Evolutionary conservation across 2,797 vertebrate genomes (phyloP), one percentile per base, ranked within the genome.

Genomic region (Bovichtus variegatus): DNA sequence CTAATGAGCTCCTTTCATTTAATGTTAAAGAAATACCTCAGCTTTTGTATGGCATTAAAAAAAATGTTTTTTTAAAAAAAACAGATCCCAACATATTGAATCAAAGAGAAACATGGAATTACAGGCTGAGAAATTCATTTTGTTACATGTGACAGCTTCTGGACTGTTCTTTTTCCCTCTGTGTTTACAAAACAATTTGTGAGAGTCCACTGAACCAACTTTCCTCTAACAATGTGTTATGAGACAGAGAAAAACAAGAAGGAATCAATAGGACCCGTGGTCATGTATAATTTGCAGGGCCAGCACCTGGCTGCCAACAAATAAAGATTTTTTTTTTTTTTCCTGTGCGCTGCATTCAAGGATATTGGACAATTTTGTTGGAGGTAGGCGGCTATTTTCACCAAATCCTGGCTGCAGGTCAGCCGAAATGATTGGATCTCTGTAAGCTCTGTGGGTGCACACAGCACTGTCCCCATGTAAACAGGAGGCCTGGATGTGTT

Each of bases 201-300:
- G 88, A 74, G 61, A 82, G 87, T 84, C 71, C 60, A 49, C 84
- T 74, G 82, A 79, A 91, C 80, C 86, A 92, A 90, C 91, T 92
- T 93, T 86, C 81, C 81, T 88, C 87, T 87, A 92, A 92, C 91
- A 93, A 92, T 85, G 85, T 91, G 85, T 87, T 91, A 89, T 90
- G 90, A 93, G 87, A 93, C 81, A 80, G 88, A 91, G 88, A 91
- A 93, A 94, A 93, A 93, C 92, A 94, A 89, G 80, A 90, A 86
- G 85, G 87, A 93, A 94, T 94, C 93, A 90, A 94, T 94, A 93
- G 77, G 66, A 91, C 87, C 87, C 80, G 87, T 91, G 91, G 88
- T 92, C 92, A 91, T 93, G 90, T 93, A 93, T 93, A 93, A 93
- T 94, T 94, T 92, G 90, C 90, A 89, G 84, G 87, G 82, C 90